These are phyloP conservation scores for Heliconius ismenius DNA, from an alignment of 2,888 invertebrate species.

Conservation along the genomic window DNA sequence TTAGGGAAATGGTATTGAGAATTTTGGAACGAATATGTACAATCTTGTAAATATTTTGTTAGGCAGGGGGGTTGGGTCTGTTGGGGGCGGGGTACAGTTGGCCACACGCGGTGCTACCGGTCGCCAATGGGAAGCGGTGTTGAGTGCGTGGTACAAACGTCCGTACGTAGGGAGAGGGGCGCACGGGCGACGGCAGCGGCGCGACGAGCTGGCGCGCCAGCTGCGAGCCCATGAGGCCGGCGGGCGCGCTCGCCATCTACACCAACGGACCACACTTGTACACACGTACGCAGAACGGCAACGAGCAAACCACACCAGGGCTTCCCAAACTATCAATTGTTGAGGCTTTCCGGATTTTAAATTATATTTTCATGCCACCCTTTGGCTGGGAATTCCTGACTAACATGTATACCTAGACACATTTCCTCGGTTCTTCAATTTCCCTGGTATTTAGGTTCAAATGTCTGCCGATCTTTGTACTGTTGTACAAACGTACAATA, in stretches of 20 bases:
- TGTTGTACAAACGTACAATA: constrained; percentile 1
- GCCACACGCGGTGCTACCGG: constrained; percentile 52
- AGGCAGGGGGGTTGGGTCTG: constrained; percentile 22
- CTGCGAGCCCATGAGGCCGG: constrained; percentile 81
- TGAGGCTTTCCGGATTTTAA: no score
- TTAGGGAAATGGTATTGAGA: constrained; percentile 27
- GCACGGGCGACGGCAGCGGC: constrained; percentile 78
- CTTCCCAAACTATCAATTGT: no score
- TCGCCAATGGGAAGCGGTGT: constrained; percentile 79
- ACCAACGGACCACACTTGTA: constrained; percentile 53
- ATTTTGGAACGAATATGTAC: neutral
- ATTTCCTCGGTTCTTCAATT: neutral
- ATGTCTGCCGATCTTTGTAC: constrained; percentile 10
- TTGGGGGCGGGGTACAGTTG: constrained; percentile 17
- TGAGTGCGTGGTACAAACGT: constrained; percentile 82
- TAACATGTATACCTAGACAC: neutral
- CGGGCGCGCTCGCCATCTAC: constrained; percentile 67
- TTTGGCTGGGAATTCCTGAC: neutral
- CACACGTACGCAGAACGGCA: constrained; percentile 9
- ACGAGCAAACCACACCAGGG: neutral
- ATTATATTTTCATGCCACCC: no score
- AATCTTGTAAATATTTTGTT: neutral
- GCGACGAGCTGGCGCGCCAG: constrained; percentile 83
- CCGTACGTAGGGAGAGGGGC: constrained; percentile 81
- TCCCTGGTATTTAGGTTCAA: neutral